Percentiles rank a stretch among this genome's conserved stretches.
Conservation (phyloP, 2,888 invertebrate species). For the Odontocolon sp. region DNA sequence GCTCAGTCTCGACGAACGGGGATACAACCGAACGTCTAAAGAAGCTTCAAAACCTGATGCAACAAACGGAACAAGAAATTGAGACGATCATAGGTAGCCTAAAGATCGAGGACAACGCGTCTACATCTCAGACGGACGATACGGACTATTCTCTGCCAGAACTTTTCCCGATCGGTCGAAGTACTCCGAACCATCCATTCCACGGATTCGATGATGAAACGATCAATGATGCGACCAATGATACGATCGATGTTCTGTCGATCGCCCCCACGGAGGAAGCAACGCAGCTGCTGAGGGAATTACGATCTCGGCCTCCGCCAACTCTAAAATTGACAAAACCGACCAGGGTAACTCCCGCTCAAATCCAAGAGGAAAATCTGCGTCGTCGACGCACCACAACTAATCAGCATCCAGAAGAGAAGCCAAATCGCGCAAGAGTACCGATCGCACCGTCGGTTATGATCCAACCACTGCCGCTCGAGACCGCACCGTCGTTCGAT, state of each 20-base stretch:
- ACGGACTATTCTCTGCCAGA: not conserved
- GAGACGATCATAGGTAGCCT: not conserved
- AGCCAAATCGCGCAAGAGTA: not conserved
- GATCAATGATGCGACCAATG: not conserved
- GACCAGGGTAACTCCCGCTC: not conserved
- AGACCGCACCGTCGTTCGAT: conserved; percentile 16
- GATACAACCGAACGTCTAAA: not conserved
- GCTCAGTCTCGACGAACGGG: not conserved
- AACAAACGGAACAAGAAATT: not conserved
- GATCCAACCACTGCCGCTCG: conserved; percentile 17
- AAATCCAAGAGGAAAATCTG: not conserved
- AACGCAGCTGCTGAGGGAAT: not conserved
- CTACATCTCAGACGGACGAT: not conserved
- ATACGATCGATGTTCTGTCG: no score
- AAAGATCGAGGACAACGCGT: not conserved
- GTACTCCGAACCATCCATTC: not conserved
- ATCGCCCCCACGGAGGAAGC: not conserved
- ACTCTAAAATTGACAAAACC: not conserved
- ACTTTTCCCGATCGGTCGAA: not conserved
- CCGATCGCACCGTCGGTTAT: conserved; percentile 38
- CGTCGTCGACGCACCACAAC: not conserved
- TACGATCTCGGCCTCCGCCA: not conserved
- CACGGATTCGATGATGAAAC: not conserved
- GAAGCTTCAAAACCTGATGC: not conserved
- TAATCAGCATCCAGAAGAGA: not conserved